Conservation (phyloP, 2,113 vertebrate genomes). For the Oplegnathus fasciatus region DNA sequence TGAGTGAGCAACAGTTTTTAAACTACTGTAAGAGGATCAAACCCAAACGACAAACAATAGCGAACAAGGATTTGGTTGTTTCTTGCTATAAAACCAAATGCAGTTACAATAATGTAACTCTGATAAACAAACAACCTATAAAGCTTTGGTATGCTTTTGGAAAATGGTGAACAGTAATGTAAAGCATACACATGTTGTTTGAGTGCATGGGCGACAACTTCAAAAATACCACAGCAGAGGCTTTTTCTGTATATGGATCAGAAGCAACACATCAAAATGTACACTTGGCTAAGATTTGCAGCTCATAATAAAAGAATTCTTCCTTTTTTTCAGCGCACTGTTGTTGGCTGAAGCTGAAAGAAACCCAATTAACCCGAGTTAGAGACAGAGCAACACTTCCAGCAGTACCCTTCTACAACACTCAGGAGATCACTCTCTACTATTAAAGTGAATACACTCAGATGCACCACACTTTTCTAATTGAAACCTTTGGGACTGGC, state of each 20-base stretch:
- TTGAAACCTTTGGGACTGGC: slow-evolving; percentile 86
- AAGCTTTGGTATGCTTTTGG: background rate
- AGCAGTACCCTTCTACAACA: slow-evolving; percentile 72
- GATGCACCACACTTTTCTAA: slow-evolving; percentile 82
- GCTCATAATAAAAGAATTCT: slow-evolving; percentile 62
- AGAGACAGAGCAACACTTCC: slow-evolving; percentile 78
- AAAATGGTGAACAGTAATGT: background rate
- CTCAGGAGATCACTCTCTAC: slow-evolving; percentile 82
- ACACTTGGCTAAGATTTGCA: slow-evolving; percentile 69
- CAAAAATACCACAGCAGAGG: background rate
- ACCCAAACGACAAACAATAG: background rate
- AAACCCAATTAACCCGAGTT: slow-evolving; percentile 85
- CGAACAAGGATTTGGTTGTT: background rate
- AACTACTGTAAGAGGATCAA: background rate
- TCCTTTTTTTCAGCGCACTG: slow-evolving; percentile 44
- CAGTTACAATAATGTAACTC: background rate
- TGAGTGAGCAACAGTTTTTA: background rate
- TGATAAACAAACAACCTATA: background rate
- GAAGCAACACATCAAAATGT: slow-evolving; percentile 63
- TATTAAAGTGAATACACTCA: slow-evolving; percentile 82
- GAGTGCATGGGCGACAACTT: background rate
- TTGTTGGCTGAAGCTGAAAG: slow-evolving; percentile 78
- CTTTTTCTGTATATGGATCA: slow-evolving; percentile 33
- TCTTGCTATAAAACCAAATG: background rate
- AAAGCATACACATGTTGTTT: background rate